These are phyloP conservation scores for Myotis brandtii DNA, from an alignment of 2,113 vertebrate genomes.

Conservation along the genomic window DNA sequence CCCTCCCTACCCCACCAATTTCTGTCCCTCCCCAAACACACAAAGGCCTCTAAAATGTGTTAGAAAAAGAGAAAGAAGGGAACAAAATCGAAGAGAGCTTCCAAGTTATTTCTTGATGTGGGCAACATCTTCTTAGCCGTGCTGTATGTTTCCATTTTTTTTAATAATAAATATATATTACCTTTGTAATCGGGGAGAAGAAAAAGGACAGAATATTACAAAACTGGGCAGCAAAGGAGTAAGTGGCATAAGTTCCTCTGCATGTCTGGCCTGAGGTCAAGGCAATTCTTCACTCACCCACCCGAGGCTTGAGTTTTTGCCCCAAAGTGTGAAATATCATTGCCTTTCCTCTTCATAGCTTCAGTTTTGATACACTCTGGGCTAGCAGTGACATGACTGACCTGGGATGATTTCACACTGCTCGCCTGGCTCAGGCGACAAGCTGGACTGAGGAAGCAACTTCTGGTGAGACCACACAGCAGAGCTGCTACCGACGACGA, in stretches of 20 bases:
- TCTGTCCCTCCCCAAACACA: neutral
- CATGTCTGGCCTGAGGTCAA: neutral
- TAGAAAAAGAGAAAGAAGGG: neutral
- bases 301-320: neutral
- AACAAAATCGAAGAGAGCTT: neutral
- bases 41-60: neutral
- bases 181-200: neutral
- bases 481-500: neutral
- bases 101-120: neutral
- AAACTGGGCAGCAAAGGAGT: neutral
- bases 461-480: constrained; percentile 2
- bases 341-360: neutral
- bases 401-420: neutral
- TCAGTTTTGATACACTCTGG: neutral
- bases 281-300: neutral
- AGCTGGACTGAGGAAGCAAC: constrained; percentile 28
- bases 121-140: neutral
- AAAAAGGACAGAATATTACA: neutral
- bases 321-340: neutral
- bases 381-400: neutral
- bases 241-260: neutral
- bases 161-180: neutral
- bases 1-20: no score
- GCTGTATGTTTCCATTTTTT: neutral
- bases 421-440: neutral